Conservation (phyloP, 2,797 vertebrate species). For the Neoniphon sammara region DNA sequence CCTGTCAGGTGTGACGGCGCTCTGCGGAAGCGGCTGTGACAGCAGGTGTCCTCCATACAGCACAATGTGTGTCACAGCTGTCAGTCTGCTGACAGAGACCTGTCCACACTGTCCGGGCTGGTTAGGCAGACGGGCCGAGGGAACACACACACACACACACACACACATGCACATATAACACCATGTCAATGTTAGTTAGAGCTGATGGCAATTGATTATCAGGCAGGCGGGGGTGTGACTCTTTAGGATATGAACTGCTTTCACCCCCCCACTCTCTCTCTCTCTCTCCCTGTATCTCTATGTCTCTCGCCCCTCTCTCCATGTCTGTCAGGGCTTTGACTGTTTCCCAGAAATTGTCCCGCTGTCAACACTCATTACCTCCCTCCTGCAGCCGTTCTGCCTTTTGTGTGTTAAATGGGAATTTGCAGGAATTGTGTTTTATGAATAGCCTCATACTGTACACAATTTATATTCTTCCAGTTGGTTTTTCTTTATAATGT, state of each 20-base stretch:
- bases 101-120: slow-evolving; percentile 62
- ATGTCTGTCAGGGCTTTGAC: slow-evolving; percentile 46
- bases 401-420: slow-evolving; percentile 39
- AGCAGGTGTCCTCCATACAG: slow-evolving; percentile 81
- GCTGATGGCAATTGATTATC: slow-evolving; percentile 72
- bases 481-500: not conserved
- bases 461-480: not conserved
- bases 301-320: slow-evolving; percentile 12
- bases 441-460: not conserved
- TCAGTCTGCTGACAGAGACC: slow-evolving; percentile 70
- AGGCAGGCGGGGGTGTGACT: slow-evolving; percentile 63
- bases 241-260: slow-evolving; percentile 57
- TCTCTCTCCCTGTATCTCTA: slow-evolving; percentile 10
- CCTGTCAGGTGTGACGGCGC: slow-evolving; percentile 68
- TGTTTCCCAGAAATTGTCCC: slow-evolving; percentile 56
- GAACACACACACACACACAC: slow-evolving; percentile 16
- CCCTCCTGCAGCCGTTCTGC: slow-evolving; percentile 40
- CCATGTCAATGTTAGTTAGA: slow-evolving; percentile 73
- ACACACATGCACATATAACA: slow-evolving; percentile 33
- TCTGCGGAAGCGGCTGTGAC: slow-evolving; percentile 68
- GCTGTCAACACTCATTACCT: slow-evolving; percentile 50
- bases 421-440: not conserved
- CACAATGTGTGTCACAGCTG: slow-evolving; percentile 74
- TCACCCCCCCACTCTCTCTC: slow-evolving; percentile 32
- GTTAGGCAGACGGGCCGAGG: slow-evolving; percentile 49